phyloP scores from a whole-genome alignment of 2,888 invertebrate species.

The Koerneria pararmatus region DNA sequence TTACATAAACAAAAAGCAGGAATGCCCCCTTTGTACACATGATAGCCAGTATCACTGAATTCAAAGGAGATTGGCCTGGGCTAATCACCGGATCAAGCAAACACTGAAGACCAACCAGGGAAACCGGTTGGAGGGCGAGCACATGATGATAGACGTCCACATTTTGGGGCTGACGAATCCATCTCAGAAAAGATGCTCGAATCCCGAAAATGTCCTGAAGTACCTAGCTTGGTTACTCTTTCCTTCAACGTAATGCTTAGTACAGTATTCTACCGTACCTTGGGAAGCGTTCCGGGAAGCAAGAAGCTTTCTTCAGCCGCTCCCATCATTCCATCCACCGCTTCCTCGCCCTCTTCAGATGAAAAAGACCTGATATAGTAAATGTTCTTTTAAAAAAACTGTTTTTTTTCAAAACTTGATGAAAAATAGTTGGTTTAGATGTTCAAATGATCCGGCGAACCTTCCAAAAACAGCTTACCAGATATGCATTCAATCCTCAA shows the following conservation, averaged over 20 bases:
- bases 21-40: too few relatives aligned
- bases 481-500: too few relatives aligned
- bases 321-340: slow-evolving; percentile 25
- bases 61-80: background rate
- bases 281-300: slow-evolving; percentile 12
- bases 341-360: slow-evolving; percentile 27
- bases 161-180: slow-evolving; percentile 43
- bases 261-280: slow-evolving; percentile 10
- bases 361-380: too few relatives aligned
- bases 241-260: background rate
- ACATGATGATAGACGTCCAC: slow-evolving; percentile 41
- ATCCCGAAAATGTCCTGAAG: slow-evolving; percentile 22
- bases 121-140: slow-evolving; percentile 41
- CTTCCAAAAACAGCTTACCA: too few relatives aligned
- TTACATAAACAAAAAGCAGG: too few relatives aligned
- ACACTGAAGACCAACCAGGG: slow-evolving; percentile 33
- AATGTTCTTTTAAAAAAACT: too few relatives aligned
- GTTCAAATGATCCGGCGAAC: too few relatives aligned
- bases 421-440: too few relatives aligned
- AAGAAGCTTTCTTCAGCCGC: slow-evolving; percentile 16
- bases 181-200: slow-evolving; percentile 32
- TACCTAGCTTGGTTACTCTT: background rate
- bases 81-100: background rate
- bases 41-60: background rate
- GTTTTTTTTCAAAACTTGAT: too few relatives aligned